Conservation (phyloP, 2,113 vertebrate genomes). For the Caretta caretta region DNA sequence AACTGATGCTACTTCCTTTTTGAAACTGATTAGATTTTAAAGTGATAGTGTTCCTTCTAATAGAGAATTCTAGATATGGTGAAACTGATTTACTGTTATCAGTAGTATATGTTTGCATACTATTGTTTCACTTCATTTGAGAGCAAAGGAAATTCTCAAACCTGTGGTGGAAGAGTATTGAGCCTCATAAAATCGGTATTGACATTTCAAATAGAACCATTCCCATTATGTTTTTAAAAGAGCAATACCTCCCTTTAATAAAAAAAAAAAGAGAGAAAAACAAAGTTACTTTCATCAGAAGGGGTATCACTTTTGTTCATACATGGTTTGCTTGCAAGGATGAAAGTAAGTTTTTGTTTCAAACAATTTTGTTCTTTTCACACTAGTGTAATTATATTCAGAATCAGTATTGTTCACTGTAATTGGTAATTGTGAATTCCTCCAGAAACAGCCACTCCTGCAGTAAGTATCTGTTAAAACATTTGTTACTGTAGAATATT, state of each 20-base stretch:
- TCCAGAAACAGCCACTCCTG: not conserved
- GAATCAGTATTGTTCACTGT: not conserved
- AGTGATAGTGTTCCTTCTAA: not conserved
- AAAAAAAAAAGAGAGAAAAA: not conserved
- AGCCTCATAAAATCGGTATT: not conserved
- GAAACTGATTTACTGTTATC: not conserved
- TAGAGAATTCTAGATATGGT: not conserved
- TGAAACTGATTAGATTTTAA: not conserved
- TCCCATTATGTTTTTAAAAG: not conserved
- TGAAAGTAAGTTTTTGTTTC: not conserved
- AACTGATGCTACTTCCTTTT: not conserved
- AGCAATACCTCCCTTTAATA: not conserved
- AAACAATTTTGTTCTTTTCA: not conserved
- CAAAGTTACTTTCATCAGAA: not conserved
- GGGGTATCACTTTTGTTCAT: not conserved
- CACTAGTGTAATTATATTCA: not conserved
- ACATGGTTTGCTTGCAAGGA: not conserved
- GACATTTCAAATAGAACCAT: not conserved
- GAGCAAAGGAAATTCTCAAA: not conserved
- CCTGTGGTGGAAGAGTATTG: accelerated
- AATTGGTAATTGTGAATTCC: accelerated
- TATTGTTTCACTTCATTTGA: not conserved
- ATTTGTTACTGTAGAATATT: not conserved
- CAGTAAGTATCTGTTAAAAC: not conserved
- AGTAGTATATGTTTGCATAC: accelerated